Percentiles rank a stretch among this genome's conserved stretches.
Evolutionary conservation across 2,888 invertebrate genomes (phyloP).

Genomic region (Lissocephala sabroskyi): DNA sequence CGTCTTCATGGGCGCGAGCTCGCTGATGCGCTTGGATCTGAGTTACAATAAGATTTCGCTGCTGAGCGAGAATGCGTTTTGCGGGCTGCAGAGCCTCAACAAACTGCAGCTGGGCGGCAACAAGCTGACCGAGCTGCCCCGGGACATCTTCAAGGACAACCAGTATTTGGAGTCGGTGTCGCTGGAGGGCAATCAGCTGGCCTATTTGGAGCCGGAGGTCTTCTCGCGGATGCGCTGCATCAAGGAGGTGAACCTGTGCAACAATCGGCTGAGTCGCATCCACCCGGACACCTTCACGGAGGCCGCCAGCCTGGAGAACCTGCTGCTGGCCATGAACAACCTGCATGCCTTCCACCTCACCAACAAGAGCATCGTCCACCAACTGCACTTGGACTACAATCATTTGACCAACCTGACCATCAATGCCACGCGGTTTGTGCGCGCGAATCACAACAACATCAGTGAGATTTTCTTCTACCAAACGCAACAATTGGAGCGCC

Average conservation of each 20-base stretch:
- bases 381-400: conserved; percentile 65
- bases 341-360: conserved; percentile 51
- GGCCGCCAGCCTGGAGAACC: conserved; percentile 60
- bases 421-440: conserved; percentile 64
- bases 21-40: conserved; percentile 65
- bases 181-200: conserved; percentile 65
- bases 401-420: conserved; percentile 55
- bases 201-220: conserved; percentile 61
- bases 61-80: conserved; percentile 66
- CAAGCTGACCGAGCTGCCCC: conserved; percentile 49
- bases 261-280: conserved; percentile 57
- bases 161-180: conserved; percentile 60
- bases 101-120: conserved; percentile 66
- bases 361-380: conserved; percentile 59
- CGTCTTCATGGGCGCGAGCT: conserved; percentile 68
- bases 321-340: conserved; percentile 55
- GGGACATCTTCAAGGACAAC: conserved; percentile 67
- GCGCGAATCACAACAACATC: conserved; percentile 68
- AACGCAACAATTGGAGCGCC: conserved; percentile 55
- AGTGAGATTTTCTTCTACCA: conserved; percentile 48
- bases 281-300: conserved; percentile 67
- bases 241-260: conserved; percentile 65
- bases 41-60: conserved; percentile 60
- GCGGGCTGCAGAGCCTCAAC: conserved; percentile 63
- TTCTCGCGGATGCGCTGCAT: conserved; percentile 66